phyloP scores from a whole-genome alignment of 2,113 vertebrate genomes.

The Megaptera novaeangliae region DNA sequence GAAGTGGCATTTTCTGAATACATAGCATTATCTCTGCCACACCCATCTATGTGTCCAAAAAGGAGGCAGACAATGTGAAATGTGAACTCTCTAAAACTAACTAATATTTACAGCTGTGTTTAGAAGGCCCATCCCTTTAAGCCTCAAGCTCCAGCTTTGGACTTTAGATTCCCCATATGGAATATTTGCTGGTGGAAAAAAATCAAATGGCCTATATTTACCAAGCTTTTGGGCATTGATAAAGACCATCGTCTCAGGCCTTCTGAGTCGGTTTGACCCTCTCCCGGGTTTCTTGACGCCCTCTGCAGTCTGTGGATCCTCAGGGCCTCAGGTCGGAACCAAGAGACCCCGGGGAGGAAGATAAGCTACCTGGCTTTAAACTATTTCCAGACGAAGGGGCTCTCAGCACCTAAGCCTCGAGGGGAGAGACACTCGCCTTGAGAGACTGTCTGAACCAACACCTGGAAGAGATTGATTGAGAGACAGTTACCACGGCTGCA shows the following conservation, averaged over 20 bases:
- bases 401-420: slow-evolving; percentile 37
- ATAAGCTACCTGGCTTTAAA: slow-evolving; percentile 50
- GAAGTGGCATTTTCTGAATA: no score
- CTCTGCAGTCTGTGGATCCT: neutral
- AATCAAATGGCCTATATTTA: neutral
- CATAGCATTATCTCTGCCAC: neutral
- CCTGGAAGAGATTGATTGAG: slow-evolving; percentile 85
- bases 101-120: accelerated
- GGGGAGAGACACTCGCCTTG: slow-evolving; percentile 59
- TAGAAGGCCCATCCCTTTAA: neutral
- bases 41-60: no score
- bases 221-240: neutral
- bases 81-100: neutral
- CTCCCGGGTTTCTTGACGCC: neutral
- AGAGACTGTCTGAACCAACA: slow-evolving; percentile 76
- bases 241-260: accelerated
- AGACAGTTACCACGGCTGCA: slow-evolving; percentile 47
- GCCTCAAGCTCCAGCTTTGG: neutral
- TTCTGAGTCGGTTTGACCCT: neutral
- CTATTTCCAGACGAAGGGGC: slow-evolving; percentile 53
- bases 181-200: neutral
- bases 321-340: neutral
- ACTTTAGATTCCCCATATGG: neutral
- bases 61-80: neutral
- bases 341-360: neutral